Evolutionary conservation across 30 jellyfish, hydroid and myxozoan genomes (phyloP), one percentile per base, ranked within the genome.

Genomic region (Hydractinia symbiolongicarpus): DNA sequence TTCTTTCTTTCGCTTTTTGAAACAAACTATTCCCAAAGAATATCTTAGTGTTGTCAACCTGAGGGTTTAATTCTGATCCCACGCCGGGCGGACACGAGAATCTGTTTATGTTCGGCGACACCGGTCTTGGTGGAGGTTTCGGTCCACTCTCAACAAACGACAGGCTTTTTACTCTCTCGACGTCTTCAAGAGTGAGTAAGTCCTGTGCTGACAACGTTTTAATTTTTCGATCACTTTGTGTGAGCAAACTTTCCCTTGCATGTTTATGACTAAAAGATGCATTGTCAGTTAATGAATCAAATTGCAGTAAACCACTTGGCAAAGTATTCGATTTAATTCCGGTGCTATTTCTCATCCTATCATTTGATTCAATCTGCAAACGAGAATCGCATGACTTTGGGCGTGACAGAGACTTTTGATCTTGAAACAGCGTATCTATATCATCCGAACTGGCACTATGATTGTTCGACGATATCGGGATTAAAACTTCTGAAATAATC

Each of bases 1-100:
- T 91, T 49, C 95, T 73, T 84, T 91, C 98, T 82, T 91, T 96
- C 10, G 91, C 90, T 72, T 82, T 66, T 56, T 91, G 94, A 87
- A 91, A 86, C 55, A 91, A 79, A 6, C 95, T 95, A 73, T 82
- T 92, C 54, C 95, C 95, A 72, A 91, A 91, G 71, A 76, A 91
- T 66, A 91, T 66, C 53, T 75, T 73, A 13, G 81, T 53, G 17
- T 73, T 61, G 16, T 83, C 82, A 16, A 9, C 66, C 1, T 52
- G 9, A 1, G 16, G 11, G 53, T 79, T 30, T 17, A 58, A 67
- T 6, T 21, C 81, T 1, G 72, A 17, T 6, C n/a, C 52, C 54
- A 53, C 19, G 7, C 55, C 8, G n/a, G 86, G 86, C 5, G 89
- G 89, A 14, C 82, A 81, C 16, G 89, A 67, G 54, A 81, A 81